Percentiles rank a stretch among this genome's conserved stretches.
phyloP scores from a whole-genome alignment of 2,797 vertebrate species.

The Onychomys leucogaster region DNA sequence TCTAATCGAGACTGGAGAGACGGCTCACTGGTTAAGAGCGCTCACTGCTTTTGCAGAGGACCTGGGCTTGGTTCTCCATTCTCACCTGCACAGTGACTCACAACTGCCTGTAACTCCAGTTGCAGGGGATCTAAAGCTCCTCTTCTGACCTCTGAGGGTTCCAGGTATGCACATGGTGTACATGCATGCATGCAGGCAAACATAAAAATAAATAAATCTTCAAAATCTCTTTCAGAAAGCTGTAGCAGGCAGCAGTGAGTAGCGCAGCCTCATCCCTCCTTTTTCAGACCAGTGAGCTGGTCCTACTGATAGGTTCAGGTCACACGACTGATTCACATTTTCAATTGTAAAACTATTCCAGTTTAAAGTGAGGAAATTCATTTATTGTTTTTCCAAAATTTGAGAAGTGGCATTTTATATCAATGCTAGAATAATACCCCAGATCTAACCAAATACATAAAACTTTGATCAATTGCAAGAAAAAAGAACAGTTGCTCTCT shows the following conservation, averaged over 20 bases:
- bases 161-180: background rate
- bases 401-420: conserved; percentile 18
- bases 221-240: background rate
- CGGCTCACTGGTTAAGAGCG: background rate
- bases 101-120: background rate
- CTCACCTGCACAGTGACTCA: background rate
- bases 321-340: background rate
- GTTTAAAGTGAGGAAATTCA: background rate
- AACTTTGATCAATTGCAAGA: background rate
- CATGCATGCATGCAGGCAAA: background rate
- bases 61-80: background rate
- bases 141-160: background rate
- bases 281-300: background rate
- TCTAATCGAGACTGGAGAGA: background rate
- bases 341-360: conserved; percentile 11
- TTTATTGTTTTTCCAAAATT: conserved; percentile 22
- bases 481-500: background rate
- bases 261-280: background rate
- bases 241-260: background rate
- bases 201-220: background rate
- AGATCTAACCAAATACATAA: conserved; percentile 26
- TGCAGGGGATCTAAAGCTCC: background rate
- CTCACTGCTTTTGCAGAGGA: background rate
- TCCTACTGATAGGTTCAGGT: background rate
- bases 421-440: background rate